phyloP scores from a whole-genome alignment of 2,113 vertebrate genomes.

The Atrichornis clamosus region DNA sequence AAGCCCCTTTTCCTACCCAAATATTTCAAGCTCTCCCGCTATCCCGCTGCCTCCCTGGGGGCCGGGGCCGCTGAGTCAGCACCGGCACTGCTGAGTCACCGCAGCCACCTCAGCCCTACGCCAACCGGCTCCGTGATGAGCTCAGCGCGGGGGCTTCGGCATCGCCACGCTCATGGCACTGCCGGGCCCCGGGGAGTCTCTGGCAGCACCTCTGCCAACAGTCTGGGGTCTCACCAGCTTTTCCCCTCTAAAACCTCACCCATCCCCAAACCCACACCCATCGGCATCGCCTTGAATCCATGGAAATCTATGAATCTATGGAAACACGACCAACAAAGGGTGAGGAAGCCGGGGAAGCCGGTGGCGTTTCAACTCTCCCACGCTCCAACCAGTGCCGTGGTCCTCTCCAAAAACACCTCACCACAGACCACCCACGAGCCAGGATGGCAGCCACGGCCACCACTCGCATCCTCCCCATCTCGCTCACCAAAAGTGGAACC shows the following conservation, averaged over 20 bases:
- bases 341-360: neutral
- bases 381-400: fast-evolving
- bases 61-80: neutral
- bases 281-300: fast-evolving
- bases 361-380: neutral
- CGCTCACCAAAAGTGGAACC: fast-evolving
- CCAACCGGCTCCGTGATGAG: neutral
- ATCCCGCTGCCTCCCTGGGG: neutral
- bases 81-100: conserved; percentile 32
- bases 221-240: neutral
- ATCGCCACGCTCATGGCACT: neutral
- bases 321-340: fast-evolving
- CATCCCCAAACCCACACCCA: fast-evolving
- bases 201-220: neutral
- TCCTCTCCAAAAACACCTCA: neutral
- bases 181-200: neutral
- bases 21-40: neutral
- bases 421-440: neutral
- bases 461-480: neutral
- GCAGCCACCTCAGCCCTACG: conserved; percentile 7
- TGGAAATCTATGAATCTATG: too few species aligned
- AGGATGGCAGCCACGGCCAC: fast-evolving
- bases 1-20: neutral
- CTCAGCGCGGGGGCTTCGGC: conserved; percentile 35
- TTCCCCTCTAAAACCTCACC: neutral